These are phyloP conservation scores for Andinoacara biseriatus DNA, from an alignment of 2,113 vertebrate species.

Conservation along the genomic window DNA sequence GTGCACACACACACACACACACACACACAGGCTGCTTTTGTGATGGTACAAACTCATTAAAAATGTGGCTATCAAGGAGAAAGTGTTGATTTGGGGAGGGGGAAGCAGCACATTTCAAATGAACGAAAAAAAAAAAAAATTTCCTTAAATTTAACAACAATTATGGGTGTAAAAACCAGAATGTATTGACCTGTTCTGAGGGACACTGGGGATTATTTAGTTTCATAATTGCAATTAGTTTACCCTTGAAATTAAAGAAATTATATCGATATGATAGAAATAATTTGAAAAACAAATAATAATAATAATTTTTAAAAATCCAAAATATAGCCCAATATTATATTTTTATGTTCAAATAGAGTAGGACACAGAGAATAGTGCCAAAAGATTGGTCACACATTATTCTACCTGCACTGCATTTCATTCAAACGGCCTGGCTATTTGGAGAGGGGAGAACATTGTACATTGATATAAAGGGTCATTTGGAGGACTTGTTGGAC, in stretches of 20 bases:
- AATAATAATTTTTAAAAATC: not conserved
- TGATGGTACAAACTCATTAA: not conserved
- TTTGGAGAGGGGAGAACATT: conserved; percentile 81
- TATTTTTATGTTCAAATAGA: not conserved
- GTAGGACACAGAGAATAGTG: conserved; percentile 36
- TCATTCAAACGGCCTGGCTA: conserved; percentile 78
- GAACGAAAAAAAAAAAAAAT: not conserved
- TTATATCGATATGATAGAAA: not conserved
- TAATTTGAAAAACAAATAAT: not conserved
- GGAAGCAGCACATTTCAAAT: not conserved
- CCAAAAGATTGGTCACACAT: conserved; percentile 77
- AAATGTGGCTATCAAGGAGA: not conserved
- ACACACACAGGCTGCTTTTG: not conserved
- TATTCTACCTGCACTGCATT: conserved; percentile 82
- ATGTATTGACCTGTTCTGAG: not conserved
- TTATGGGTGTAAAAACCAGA: not conserved
- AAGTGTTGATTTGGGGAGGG: not conserved
- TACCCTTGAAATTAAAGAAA: not conserved
- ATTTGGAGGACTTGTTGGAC: conserved; percentile 84
- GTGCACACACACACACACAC: conserved; percentile 22
- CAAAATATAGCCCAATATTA: not conserved
- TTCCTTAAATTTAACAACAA: not conserved
- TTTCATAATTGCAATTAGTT: not conserved
- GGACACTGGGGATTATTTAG: not conserved
- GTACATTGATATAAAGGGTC: conserved; percentile 85